Evolutionary conservation across 2,888 invertebrate species (phyloP), one percentile per base, ranked within the genome.

Genomic region (Orthonevra nobilis): DNA sequence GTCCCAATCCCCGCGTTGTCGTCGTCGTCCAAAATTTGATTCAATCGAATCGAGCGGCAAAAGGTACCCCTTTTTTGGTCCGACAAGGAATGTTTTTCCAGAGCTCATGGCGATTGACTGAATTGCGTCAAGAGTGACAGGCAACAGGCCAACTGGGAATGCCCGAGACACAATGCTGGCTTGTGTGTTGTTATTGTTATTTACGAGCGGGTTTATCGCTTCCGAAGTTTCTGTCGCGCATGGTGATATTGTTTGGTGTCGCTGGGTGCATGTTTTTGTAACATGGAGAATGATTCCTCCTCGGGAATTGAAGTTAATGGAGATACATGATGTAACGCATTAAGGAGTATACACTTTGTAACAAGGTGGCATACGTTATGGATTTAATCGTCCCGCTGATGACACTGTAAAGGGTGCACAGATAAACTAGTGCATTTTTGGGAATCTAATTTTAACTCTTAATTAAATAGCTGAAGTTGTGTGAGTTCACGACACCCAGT

Each of bases 321-420:
- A 61, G 56, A 66, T 68, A 79, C 66, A 79, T 50, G 79, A 73
- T 73, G 79, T 79, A 61, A 68, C 61, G 66, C 73, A 79, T 79
- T 79, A 66, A 40, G 64, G 52, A 48, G 54, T 63, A 63, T 73
- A 73, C 79, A 79, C 79, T 79, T 66, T 73, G 79, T 73, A 73
- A 79, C 73, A 79, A 79, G 79, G 79, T 79, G 79, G 73, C 73
- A 66, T 73, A 66, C 79, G 66, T 79, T 73, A 66, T 66, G 73
- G 66, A 73, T 73, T 79, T 60, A 73, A 79, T 73, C 36, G 79
- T 66, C 36, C 60, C 54, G 36, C 20, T 44, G 50, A 75, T 63
- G 75, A 70, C 75, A 77, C 34, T 38, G 17, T 52, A 64, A 70
- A 58, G 77, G 77, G 77, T 77, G 64, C 32, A 40, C 46, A n/a